These are phyloP conservation scores for Cephus runcator DNA, from an alignment of 2,888 invertebrate species.

Conservation along the genomic window DNA sequence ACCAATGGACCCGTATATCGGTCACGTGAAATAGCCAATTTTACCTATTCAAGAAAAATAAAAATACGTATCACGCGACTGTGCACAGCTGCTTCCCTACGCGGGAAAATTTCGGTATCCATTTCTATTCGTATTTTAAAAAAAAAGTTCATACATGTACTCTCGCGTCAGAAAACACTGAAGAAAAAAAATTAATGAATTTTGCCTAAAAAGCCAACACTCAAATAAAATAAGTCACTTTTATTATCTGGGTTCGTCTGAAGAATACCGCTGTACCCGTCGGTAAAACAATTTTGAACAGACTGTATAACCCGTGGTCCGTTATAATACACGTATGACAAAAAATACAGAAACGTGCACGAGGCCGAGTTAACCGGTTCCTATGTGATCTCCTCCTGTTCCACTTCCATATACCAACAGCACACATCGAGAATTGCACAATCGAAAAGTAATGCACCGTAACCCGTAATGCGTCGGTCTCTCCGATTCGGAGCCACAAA, in stretches of 20 bases:
- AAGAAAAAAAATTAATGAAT: too few relatives aligned
- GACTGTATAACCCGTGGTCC: too few relatives aligned
- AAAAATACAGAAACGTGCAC: background rate
- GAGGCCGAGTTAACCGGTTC: background rate
- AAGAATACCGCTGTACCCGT: too few relatives aligned
- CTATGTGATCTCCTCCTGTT: background rate
- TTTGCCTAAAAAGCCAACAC: too few relatives aligned
- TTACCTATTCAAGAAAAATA: background rate
- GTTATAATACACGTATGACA: background rate
- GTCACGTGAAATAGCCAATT: background rate
- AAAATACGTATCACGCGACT: background rate
- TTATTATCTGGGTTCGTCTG: too few relatives aligned
- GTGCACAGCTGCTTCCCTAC: background rate
- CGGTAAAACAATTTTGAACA: too few relatives aligned
- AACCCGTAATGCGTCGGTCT: background rate
- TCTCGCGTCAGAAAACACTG: too few relatives aligned
- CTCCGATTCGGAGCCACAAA: background rate
- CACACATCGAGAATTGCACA: background rate
- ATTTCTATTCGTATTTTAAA: background rate
- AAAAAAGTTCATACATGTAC: background rate
- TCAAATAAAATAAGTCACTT: too few relatives aligned
- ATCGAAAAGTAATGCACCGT: background rate
- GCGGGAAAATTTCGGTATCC: background rate
- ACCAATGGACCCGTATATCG: background rate
- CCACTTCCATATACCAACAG: background rate